Evolutionary conservation across 2,888 invertebrate genomes (phyloP), one percentile per base, ranked within the genome.

Genomic region (Seira sanloemensis): DNA sequence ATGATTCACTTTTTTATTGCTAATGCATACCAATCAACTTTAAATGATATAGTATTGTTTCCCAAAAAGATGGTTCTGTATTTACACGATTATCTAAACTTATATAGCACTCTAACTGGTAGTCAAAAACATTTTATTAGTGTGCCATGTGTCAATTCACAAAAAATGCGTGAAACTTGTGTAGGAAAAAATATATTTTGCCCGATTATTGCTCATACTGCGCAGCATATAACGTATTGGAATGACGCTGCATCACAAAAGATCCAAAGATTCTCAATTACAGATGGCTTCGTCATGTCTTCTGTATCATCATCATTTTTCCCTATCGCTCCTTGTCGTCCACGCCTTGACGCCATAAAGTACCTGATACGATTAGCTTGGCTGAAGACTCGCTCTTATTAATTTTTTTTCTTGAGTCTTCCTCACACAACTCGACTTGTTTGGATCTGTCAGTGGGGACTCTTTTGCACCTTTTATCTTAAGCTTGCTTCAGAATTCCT

Each of bases 271-370:
- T 7, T 37, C 37, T 37, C 4, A 4, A 37, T 37, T 37, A 7
- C 12, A 7, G 12, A 7, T 12, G 37, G 4, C 4, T 37, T 37
- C 37, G 37, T 37, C 37, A 12, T 37, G 12, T 27, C n/a, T 69
- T 37, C 25, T 58, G 23, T 73, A 25, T 37, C 21, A 19, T 71
- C 46, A 54, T 71, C 54, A 24, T 26, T 37, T 21, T 27, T n/a
- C n/a, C 71, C 37, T 71, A 46, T 71, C 46, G 23, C 23, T 27
- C 27, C 46, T 69, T 58, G n/a, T 23, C 23, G 78, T 78, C 69
- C 78, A 78, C 78, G 78, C 78, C 78, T 78, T 62, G 24, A 78
- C 12, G 25, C 69, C 78, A 78, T 78, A 78, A 78, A 58, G 78
- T 78, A 72, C 79, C 73, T 65, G 71, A 69, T 19, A 50, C 50